Conservation (phyloP, 2,113 vertebrate species). For the Coturnix japonica region DNA sequence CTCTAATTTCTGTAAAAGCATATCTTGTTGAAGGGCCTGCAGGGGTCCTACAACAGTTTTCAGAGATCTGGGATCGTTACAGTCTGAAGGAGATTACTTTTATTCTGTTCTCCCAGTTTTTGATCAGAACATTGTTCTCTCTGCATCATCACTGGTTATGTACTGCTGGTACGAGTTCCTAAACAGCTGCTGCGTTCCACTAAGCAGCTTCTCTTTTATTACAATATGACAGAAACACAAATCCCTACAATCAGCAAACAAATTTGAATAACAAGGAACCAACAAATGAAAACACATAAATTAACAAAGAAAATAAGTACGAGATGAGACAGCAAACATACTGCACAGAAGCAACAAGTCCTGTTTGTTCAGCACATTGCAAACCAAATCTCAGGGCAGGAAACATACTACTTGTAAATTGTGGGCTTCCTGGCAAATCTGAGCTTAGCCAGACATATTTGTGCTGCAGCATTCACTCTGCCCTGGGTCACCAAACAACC, state of each 20-base stretch:
- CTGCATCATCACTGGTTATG: fast-evolving
- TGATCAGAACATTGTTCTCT: fast-evolving
- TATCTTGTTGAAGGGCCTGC: background rate
- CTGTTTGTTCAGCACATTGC: background rate
- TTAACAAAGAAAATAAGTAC: background rate
- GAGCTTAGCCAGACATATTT: background rate
- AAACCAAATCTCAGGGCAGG: background rate
- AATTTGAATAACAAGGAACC: background rate
- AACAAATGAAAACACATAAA: background rate
- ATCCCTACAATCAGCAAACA: conserved; percentile 4
- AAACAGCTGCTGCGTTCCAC: conserved; percentile 3
- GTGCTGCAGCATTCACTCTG: background rate
- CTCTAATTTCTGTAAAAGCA: background rate
- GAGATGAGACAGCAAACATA: background rate
- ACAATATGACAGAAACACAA: background rate
- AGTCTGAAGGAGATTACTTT: background rate
- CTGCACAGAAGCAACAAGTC: background rate
- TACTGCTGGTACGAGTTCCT: background rate
- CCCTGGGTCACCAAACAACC: background rate
- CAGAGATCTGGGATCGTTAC: background rate
- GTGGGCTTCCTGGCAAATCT: background rate
- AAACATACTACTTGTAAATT: background rate
- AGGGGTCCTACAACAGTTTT: background rate
- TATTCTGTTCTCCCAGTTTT: background rate
- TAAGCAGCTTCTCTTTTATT: background rate